Base-by-base conservation (phyloP, 2,797 vertebrate genomes). In the Takifugu ocellatus region DNA sequence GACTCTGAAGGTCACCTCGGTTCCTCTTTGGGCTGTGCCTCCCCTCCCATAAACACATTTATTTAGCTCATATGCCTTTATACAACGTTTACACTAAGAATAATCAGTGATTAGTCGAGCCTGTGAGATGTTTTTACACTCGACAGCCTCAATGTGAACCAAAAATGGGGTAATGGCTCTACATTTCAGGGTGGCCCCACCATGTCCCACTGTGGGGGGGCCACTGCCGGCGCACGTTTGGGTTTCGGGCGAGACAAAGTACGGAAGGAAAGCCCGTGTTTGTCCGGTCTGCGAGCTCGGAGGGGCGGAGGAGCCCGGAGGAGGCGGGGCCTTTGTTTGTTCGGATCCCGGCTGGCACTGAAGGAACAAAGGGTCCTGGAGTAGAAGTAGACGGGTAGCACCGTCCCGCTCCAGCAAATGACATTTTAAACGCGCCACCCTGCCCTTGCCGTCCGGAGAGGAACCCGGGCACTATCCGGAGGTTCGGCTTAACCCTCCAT, bases 321-420 rank as follows among this genome's bases (percentile, higher is more conserved):
- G 80, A 77, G 88, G 87, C 84, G 85, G 84, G 79, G 85, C 77
- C 59, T 84, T 75, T 83, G 77, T 86, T 81, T 84, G 79, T 82
- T 83, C 82, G 63, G 48, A 79, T 83, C 81, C 86, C 74, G 83
- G 72, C 79, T 86, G 84, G 76, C 81, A 85, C 16, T 39, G 44
- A 21, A 46, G 82, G 87, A 90, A 90, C 88, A 90, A 90, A 90
- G 88, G 84, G 80, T 84, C 77, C 73, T 62, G 73, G 79, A 78
- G 81, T 86, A 82, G 59, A 77, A 74, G 62, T 74, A 54, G 54
- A 51, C 44, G 59, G 63, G 61, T 53, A 73, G n/a, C 61, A 46
- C 24, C 16, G 57, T 63, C 54, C 65, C 58, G 55, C 51, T 45
- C 39, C 2, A 24, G 45, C 66, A 61, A 68, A 77, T 79, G 67